Conservation (phyloP, 2,888 invertebrate genomes). For the Apoderus coryli region DNA sequence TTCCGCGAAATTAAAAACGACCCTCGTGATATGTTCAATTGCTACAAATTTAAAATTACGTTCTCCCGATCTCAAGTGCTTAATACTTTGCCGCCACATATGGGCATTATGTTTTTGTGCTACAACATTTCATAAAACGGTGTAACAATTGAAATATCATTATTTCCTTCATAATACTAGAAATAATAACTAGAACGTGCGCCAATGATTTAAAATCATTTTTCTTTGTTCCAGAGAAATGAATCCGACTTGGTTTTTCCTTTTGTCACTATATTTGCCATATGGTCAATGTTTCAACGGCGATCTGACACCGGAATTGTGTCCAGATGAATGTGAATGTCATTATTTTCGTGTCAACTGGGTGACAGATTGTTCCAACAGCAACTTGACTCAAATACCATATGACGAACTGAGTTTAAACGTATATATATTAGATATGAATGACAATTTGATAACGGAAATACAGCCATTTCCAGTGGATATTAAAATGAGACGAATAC, state of each 20-base stretch:
- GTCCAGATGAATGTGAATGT: slow-evolving; percentile 61
- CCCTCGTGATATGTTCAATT: no score
- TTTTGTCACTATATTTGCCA: slow-evolving; percentile 11
- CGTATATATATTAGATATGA: slow-evolving; percentile 56
- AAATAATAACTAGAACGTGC: no score
- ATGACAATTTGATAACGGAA: slow-evolving; percentile 48
- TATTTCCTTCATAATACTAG: no score
- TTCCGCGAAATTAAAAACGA: no score
- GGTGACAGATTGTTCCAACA: slow-evolving; percentile 64
- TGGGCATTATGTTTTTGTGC: no score
- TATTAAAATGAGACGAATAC: slow-evolving; percentile 53
- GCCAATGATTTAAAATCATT: no score
- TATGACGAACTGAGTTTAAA: slow-evolving; percentile 53
- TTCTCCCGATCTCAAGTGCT: no score
- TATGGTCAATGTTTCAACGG: slow-evolving; percentile 35
- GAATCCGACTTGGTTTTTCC: slow-evolving; percentile 11
- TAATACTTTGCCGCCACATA: no score
- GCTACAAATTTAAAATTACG: no score
- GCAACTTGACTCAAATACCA: slow-evolving; percentile 54
- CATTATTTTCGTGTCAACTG: slow-evolving; percentile 63
- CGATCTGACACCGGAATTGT: slow-evolving; percentile 50
- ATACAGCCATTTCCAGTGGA: slow-evolving; percentile 48
- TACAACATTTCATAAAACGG: no score
- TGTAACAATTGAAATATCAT: no score
- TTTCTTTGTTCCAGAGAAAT: slow-evolving; percentile 17